A percentile compares a stretch with the other conserved stretches of the same genome.
These are phyloP conservation scores for Ciconia maguari DNA, from an alignment of 2,113 vertebrate genomes.

Conservation along the genomic window DNA sequence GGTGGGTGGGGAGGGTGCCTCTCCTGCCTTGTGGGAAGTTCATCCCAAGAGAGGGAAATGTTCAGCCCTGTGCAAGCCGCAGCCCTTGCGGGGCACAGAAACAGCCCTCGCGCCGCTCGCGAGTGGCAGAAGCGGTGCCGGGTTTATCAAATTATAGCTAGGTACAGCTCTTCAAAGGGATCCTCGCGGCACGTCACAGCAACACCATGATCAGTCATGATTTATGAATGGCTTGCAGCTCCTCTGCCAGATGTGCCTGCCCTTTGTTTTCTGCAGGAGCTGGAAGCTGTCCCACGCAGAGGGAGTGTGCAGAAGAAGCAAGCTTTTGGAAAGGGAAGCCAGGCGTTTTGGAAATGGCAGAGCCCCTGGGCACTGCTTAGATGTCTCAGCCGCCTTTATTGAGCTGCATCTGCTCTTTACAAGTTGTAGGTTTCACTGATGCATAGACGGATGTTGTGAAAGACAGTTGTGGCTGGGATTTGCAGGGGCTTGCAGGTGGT, in stretches of 20 bases:
- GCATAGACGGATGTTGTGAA: not conserved
- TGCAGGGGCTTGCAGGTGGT: conserved; percentile 37
- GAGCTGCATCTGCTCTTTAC: conserved; percentile 34
- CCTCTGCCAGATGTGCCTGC: conserved; percentile 43
- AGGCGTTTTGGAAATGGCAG: not conserved
- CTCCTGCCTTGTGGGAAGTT: not conserved
- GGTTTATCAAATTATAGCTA: not conserved
- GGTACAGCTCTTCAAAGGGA: conserved; percentile 22
- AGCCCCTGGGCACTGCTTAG: conserved; percentile 17
- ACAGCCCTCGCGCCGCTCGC: accelerated
- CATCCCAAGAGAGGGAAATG: not conserved
- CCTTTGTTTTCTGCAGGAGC: conserved; percentile 18
- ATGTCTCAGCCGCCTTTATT: not conserved
- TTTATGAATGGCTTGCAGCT: not conserved
- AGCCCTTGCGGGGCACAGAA: accelerated
- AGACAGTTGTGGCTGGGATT: conserved; percentile 7
- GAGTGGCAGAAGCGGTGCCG: not conserved
- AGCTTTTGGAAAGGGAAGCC: conserved; percentile 13
- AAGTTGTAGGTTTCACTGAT: not conserved
- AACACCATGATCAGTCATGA: not conserved
- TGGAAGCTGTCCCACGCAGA: conserved; percentile 15
- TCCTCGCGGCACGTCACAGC: not conserved
- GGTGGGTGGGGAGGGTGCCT: not conserved
- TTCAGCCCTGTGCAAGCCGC: not conserved
- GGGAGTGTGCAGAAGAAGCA: not conserved